phyloP scores from a whole-genome alignment of 1,140 invertebrate species.

The Ptiloglossa arizonensis region DNA sequence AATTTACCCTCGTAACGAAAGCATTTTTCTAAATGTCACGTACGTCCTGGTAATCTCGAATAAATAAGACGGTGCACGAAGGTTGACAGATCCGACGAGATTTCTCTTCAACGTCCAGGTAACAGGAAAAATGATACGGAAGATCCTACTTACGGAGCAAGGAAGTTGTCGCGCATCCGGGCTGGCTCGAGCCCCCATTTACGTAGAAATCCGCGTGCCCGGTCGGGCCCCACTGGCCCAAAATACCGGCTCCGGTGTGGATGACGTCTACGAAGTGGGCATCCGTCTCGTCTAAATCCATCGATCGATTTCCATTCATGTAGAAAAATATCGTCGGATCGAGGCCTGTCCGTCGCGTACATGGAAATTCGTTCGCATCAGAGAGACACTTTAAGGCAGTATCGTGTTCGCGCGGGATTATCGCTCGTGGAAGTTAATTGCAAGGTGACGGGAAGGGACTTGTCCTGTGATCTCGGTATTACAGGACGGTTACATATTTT shows the following conservation, averaged over 20 bases:
- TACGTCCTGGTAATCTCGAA: background rate
- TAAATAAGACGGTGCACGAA: background rate
- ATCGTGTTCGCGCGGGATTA: background rate
- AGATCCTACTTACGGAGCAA: conserved; percentile 86
- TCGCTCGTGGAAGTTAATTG: background rate
- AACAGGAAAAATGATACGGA: background rate
- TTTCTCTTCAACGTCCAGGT: background rate
- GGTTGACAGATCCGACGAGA: background rate
- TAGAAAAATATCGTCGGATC: conserved; percentile 92
- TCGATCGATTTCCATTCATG: conserved; percentile 89
- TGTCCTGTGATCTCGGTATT: background rate
- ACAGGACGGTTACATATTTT: too few species aligned
- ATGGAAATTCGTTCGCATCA: background rate
- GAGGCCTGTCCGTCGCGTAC: conserved; percentile 82
- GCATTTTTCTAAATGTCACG: background rate
- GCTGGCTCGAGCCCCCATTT: conserved; percentile 93
- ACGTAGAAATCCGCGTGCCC: conserved; percentile 95
- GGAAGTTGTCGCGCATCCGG: conserved; percentile 90
- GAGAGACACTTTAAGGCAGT: background rate
- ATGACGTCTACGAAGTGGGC: conserved; percentile 94
- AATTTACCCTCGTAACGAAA: background rate
- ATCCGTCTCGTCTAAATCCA: conserved; percentile 92
- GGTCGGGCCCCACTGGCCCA: conserved; percentile 92
- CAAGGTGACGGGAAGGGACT: background rate
- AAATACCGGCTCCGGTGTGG: conserved; percentile 92